These are phyloP conservation scores for Urophycis tenuis DNA, from an alignment of 2,797 vertebrate species.

Conservation along the genomic window DNA sequence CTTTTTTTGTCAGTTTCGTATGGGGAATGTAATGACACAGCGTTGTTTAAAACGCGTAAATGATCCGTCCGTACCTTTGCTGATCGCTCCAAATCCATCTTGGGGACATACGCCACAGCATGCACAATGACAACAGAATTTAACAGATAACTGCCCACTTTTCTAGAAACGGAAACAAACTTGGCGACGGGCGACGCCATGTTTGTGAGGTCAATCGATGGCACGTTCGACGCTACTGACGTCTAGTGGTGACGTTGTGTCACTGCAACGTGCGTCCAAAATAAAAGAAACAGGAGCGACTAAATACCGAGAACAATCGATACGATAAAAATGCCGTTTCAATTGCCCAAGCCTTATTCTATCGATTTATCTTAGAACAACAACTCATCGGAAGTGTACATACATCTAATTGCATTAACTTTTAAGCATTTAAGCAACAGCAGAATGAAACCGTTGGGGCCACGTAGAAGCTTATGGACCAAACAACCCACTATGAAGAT, in stretches of 20 bases:
- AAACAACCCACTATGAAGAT: slow-evolving; percentile 14
- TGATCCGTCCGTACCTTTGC: slow-evolving; percentile 52
- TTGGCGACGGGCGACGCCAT: slow-evolving; percentile 38
- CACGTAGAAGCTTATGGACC: slow-evolving; percentile 8
- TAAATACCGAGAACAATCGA: neutral
- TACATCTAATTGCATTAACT: neutral
- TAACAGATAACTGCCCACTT: slow-evolving; percentile 47
- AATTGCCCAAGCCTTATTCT: neutral
- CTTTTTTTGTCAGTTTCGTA: neutral
- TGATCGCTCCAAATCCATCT: slow-evolving; percentile 50
- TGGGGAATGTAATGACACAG: neutral
- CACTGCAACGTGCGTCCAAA: slow-evolving; percentile 15
- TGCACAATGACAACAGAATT: slow-evolving; percentile 30
- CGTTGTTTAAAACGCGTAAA: neutral
- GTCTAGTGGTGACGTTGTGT: slow-evolving; percentile 6
- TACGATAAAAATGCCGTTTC: neutral
- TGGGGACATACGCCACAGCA: neutral
- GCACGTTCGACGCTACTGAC: slow-evolving; percentile 27
- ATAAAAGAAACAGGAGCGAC: neutral
- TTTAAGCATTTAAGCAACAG: neutral
- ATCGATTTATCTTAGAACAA: neutral
- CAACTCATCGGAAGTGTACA: neutral
- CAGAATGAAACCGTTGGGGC: neutral
- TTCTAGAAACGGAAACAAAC: slow-evolving; percentile 45
- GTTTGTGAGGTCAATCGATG: slow-evolving; percentile 45